Evolutionary conservation across 2,797 vertebrate genomes (phyloP), one percentile per base, ranked within the genome.

Genomic region (Lycodopsis pacificus): DNA sequence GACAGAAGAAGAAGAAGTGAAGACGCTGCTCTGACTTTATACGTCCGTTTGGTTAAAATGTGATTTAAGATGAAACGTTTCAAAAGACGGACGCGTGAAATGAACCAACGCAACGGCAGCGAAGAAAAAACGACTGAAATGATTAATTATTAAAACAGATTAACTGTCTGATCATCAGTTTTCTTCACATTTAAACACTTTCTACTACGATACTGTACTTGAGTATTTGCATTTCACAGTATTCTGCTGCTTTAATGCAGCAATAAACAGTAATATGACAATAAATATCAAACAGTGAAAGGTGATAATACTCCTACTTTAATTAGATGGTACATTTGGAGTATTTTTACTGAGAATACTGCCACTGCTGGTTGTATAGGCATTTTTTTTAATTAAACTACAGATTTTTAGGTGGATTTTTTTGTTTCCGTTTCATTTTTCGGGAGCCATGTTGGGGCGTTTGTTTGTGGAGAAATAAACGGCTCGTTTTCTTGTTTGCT

Each of bases 401-500:
- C 32, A 2, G 22, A 32, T 64, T 62, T 75, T 3, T 5, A 22
- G 51, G 17, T 13, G 40, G 57, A 51, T 62, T 48, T 32, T 40
- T 48, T 48, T 44, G 6, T 6, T 8, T 44, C 6, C 7, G 13
- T 42, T 42, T 14, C 1, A 44, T 44, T 44, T 44, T 44, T 44
- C 6, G 42, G 42, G 42, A 83, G 81, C 80, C 86, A 69, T 76
- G 77, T 82, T 89, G 76, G 73, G 77, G 64, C 53, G 71, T 76
- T 77, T 72, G 80, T 68, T 63, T 49, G 76, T 73, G 49, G 49
- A 73, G n/a, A 34, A 61, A 63, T 36, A 0, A 19, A 44, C 1
- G 7, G 3, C 36, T 54, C 4, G 22, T n/a, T 34, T 20, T 13
- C 1, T 7, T 8, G 2, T 19, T 6, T 22, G 9, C 5, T 2